A percentile compares a stretch with the other conserved stretches of the same genome.
Evolutionary conservation across 2,797 vertebrate species (phyloP).

Genomic region (Salmo trutta): DNA sequence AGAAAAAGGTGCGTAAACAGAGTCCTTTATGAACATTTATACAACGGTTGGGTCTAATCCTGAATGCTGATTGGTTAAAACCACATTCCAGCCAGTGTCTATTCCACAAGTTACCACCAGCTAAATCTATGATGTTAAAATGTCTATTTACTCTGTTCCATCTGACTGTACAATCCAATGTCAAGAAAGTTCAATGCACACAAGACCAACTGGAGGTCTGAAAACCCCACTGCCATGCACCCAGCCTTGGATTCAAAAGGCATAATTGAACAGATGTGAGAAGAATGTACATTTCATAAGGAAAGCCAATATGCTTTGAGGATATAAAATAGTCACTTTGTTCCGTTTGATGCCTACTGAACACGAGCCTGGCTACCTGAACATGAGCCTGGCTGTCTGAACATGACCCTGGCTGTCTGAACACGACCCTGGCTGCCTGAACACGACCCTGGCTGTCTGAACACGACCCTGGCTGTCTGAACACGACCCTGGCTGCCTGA

Average conservation of each 20-base stretch:
- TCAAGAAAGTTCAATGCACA: background rate
- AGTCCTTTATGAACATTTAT: background rate
- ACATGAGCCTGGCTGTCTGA: background rate
- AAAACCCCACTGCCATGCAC: conserved; percentile 8
- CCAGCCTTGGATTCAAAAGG: conserved; percentile 28
- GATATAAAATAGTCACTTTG: background rate
- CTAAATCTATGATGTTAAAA: too few relatives aligned
- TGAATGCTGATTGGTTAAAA: too few relatives aligned
- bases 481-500: too few relatives aligned
- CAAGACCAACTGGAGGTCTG: conserved; percentile 15
- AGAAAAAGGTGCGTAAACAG: background rate
- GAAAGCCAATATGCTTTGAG: conserved; percentile 21
- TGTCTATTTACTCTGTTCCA: too few relatives aligned
- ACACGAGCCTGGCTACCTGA: background rate
- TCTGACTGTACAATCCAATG: background rate
- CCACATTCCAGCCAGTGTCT: too few relatives aligned
- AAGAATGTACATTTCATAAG: conserved; percentile 26
- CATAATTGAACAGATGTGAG: conserved; percentile 47
- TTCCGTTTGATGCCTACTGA: background rate
- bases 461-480: too few relatives aligned
- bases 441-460: too few relatives aligned
- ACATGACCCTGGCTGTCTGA: too few relatives aligned
- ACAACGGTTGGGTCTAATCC: too few relatives aligned
- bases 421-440: too few relatives aligned
- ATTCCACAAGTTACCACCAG: too few relatives aligned